These are phyloP conservation scores for Melanerpes aurifrons DNA, from an alignment of 2,113 vertebrate species.

Conservation along the genomic window DNA sequence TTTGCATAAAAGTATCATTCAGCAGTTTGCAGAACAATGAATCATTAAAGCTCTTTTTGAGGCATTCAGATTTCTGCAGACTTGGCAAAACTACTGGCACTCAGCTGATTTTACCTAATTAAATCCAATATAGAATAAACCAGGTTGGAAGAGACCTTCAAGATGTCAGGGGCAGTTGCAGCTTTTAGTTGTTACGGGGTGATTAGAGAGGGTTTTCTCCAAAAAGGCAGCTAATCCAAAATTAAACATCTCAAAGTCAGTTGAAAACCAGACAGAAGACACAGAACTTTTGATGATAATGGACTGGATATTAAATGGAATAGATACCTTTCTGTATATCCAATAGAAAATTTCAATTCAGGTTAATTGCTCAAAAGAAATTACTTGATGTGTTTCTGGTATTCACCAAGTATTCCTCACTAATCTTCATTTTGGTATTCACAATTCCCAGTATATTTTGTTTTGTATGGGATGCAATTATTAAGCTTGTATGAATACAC, in stretches of 20 bases:
- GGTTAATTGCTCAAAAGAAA: neutral
- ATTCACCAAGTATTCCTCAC: neutral
- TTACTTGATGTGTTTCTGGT: neutral
- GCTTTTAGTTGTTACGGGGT: neutral
- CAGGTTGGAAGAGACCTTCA: no score
- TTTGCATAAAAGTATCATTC: neutral
- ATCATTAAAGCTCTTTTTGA: neutral
- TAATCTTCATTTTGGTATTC: neutral
- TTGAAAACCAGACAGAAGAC: neutral
- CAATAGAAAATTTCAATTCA: neutral
- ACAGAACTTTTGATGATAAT: neutral
- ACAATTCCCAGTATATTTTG: neutral
- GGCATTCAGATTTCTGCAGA: neutral
- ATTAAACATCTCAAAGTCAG: neutral
- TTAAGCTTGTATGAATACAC: neutral
- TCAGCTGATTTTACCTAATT: neutral
- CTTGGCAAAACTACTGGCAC: neutral
- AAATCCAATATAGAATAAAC: neutral
- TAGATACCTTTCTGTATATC: fast-evolving
- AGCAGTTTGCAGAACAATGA: neutral
- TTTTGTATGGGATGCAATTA: neutral
- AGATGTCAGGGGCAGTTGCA: neutral
- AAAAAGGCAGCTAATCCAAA: neutral
- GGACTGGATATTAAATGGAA: neutral
- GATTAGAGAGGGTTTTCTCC: neutral